Base-by-base conservation (phyloP, 2,888 invertebrate genomes). In the Crematogaster levior region DNA sequence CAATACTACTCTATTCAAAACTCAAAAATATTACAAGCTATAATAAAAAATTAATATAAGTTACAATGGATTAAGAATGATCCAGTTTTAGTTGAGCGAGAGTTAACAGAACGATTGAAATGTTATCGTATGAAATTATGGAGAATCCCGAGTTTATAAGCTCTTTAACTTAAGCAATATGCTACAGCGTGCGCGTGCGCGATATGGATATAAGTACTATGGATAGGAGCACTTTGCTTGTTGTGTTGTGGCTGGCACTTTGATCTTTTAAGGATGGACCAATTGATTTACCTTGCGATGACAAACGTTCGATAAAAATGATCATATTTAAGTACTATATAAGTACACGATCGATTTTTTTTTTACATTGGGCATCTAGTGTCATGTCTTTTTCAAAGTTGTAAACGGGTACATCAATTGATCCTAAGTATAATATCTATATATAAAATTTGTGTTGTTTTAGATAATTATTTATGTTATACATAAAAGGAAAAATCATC, bases 181-280 rank as follows among this genome's bases (percentile, higher is more conserved):
- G 34, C 77, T 58, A 85, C 85, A 37, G 37, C 37, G 61, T 30
- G 21, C 24, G 21, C 7, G 40, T 40, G 61, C 24, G 24, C 37
- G 86, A 86, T 86, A 89, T 83, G 84, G 87, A 84, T 85, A 85
- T 86, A 88, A 84, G 88, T 88, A 90, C 88, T 91, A 53, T 88
- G 75, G 86, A 89, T 91, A 92, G 88, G 82, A 90, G 90, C 91
- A 91, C 90, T 88, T 91, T 90, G 90, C 90, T 92, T 91, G 85
- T 90, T 91, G 88, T 86, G 84, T 90, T 90, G 89, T 90, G 90
- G 85, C 85, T 84, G 87, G 89, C 91, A 90, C 91, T 87, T 90
- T 87, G 66, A 83, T 90, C 85, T 89, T 89, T 89, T 77, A 86
- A 85, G 65, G 83, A 46, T 81, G 88, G 89, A 85, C 66, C 87